phyloP scores from a whole-genome alignment of 2,797 vertebrate species.

The Pangasius macronema region DNA sequence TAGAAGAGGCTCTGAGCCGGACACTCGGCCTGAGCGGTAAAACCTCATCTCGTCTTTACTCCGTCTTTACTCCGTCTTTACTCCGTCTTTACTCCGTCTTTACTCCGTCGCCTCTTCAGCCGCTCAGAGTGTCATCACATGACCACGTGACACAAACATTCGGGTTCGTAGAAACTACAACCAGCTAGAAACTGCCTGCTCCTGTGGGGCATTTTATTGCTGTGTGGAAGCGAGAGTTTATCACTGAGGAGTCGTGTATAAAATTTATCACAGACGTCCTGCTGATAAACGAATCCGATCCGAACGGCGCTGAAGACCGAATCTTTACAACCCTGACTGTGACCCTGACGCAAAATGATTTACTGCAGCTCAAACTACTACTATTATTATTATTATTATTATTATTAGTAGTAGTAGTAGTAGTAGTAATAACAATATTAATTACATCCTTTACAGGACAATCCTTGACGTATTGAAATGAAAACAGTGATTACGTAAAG shows the following conservation, averaged over 20 bases:
- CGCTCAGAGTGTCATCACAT: not conserved
- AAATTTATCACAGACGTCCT: not conserved
- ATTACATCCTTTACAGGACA: not conserved
- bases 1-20: not conserved
- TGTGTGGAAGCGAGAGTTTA: not conserved
- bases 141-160: not conserved
- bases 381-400: not conserved
- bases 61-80: too few relatives aligned
- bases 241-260: not conserved
- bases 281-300: not conserved
- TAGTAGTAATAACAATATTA: not conserved
- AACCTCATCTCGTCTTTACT: not conserved
- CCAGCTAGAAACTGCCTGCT: not conserved
- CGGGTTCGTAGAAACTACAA: not conserved
- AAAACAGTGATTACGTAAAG: not conserved
- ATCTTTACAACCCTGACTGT: not conserved
- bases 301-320: not conserved
- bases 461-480: not conserved
- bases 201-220: not conserved
- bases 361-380: not conserved
- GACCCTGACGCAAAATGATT: too few relatives aligned
- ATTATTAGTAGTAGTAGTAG: too few relatives aligned
- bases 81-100: not conserved
- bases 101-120: not conserved
- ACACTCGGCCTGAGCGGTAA: not conserved